Percentiles rank a stretch among this genome's conserved stretches.
Evolutionary conservation across 2,113 vertebrate genomes (phyloP).

Genomic region (Falcunculus frontatus): DNA sequence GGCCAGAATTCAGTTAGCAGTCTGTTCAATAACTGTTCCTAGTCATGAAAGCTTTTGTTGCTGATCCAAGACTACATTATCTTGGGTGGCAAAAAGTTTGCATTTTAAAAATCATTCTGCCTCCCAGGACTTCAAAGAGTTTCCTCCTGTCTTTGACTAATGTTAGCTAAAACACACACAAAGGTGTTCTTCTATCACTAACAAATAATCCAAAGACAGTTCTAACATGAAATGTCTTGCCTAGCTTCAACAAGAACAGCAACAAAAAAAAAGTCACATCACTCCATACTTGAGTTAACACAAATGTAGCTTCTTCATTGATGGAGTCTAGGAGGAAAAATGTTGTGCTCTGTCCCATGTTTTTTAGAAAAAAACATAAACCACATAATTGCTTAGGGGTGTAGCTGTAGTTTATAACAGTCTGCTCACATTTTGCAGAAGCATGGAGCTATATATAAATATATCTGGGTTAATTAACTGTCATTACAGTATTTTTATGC

Average conservation of each 20-base stretch:
- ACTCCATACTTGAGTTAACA: neutral
- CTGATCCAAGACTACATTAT: neutral
- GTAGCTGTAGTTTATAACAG: neutral
- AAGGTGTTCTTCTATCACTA: conserved; percentile 20
- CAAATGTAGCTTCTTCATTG: neutral
- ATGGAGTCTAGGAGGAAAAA: neutral
- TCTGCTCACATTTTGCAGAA: neutral
- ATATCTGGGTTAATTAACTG: neutral
- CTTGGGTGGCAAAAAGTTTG: conserved; percentile 25
- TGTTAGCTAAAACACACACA: neutral
- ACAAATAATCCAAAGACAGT: conserved; percentile 20
- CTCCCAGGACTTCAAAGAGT: conserved; percentile 42
- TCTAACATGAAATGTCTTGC: conserved; percentile 18
- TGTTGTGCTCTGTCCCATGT: neutral
- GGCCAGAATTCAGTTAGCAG: neutral
- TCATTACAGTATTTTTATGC: neutral
- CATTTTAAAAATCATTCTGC: neutral
- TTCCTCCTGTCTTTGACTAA: conserved; percentile 29
- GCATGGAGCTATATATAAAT: neutral
- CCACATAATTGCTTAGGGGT: neutral
- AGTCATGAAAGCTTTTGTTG: neutral
- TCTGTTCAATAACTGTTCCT: neutral
- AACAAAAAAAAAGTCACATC: neutral
- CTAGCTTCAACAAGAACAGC: neutral
- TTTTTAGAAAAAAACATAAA: neutral